Conservation (phyloP, 2,113 vertebrate species). For the Hippocampus comes region DNA sequence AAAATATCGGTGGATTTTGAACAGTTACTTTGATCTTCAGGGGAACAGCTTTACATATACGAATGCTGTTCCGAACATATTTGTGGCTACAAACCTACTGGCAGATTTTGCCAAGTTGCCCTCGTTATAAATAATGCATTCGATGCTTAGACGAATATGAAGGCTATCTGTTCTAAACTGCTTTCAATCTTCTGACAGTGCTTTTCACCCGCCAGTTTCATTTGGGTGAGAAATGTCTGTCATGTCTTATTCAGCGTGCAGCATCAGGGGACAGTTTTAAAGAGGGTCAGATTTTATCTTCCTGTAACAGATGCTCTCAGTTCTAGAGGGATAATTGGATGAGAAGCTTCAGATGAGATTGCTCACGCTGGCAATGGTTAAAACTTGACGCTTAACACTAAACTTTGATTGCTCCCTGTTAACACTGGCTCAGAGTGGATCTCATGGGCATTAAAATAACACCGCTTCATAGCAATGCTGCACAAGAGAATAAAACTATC, state of each 20-base stretch:
- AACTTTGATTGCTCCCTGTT: background rate
- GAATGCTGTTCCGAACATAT: background rate
- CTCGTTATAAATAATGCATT: constrained; percentile 59
- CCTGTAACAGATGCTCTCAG: background rate
- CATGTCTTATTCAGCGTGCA: background rate
- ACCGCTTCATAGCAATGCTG: too few relatives aligned
- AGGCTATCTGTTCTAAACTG: constrained; percentile 36
- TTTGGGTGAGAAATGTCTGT: constrained; percentile 6
- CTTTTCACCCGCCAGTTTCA: background rate
- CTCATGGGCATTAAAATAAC: too few relatives aligned
- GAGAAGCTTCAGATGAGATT: background rate
- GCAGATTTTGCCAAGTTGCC: constrained; percentile 40
- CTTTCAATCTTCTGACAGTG: constrained; percentile 34
- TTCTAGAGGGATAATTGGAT: constrained; percentile 2
- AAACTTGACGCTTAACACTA: background rate
- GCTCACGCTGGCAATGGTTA: background rate
- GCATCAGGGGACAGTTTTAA: background rate
- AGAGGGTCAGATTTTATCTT: background rate
- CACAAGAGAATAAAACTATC: too few relatives aligned
- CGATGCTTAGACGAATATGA: constrained; percentile 56
- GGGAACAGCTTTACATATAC: background rate
- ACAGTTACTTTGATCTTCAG: background rate
- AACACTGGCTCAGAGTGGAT: background rate
- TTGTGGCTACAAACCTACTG: constrained; percentile 31
- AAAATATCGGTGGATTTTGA: background rate